phyloP scores from a whole-genome alignment of 2,888 invertebrate species.

The Drosophila recens region DNA sequence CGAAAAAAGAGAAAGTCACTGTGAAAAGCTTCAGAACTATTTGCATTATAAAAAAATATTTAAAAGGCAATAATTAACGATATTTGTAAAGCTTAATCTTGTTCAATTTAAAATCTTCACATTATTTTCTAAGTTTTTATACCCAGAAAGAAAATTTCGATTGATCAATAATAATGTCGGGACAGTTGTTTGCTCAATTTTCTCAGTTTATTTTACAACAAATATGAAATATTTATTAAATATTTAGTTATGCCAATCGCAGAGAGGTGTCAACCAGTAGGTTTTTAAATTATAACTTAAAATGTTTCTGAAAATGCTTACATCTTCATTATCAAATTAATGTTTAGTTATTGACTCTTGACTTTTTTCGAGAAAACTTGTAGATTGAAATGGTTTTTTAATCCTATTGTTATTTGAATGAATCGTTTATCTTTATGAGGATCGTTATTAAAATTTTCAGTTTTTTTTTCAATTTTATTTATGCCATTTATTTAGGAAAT shows the following conservation, averaged over 20 bases:
- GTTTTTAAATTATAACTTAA: too few relatives aligned
- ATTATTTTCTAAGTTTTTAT: too few relatives aligned
- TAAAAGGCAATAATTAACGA: background rate
- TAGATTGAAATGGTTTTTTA: background rate
- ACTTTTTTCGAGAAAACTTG: background rate
- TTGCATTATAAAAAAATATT: background rate
- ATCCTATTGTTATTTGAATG: background rate
- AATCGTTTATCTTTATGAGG: background rate
- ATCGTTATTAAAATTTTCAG: background rate
- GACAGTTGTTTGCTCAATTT: too few relatives aligned
- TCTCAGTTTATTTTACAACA: background rate
- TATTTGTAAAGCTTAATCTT: background rate
- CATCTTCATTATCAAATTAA: too few relatives aligned
- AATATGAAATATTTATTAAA: background rate
- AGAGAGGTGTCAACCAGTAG: too few relatives aligned
- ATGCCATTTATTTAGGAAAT: background rate
- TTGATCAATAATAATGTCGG: too few relatives aligned
- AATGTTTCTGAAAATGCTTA: too few relatives aligned
- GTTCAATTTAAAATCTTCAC: background rate
- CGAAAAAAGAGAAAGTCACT: too few relatives aligned
- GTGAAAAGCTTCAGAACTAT: background rate
- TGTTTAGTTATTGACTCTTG: too few relatives aligned
- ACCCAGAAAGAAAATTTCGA: too few relatives aligned
- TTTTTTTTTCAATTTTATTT: background rate
- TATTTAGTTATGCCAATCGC: too few relatives aligned